phyloP scores from a whole-genome alignment of 2,113 vertebrate genomes.

The Eupsittula cactorum region DNA sequence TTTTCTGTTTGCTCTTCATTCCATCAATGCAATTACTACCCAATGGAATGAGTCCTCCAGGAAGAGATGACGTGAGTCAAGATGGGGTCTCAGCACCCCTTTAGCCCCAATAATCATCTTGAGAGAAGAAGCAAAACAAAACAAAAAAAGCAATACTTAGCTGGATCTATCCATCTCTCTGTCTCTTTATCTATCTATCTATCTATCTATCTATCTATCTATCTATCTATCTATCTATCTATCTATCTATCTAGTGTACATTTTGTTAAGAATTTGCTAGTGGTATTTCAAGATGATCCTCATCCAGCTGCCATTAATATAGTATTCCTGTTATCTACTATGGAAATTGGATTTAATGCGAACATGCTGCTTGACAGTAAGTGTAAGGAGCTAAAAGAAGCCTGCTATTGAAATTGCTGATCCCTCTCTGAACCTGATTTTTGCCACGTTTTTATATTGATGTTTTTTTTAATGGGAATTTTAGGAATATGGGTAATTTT shows the following conservation, averaged over 20 bases:
- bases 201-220: neutral
- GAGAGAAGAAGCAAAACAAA: neutral
- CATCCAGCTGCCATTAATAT: neutral
- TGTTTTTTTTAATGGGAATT: neutral
- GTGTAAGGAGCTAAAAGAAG: neutral
- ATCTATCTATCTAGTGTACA: accelerated
- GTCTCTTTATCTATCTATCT: too few species aligned
- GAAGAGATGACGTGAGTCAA: neutral
- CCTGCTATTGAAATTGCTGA: neutral
- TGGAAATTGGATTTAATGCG: neutral
- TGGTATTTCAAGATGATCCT: neutral
- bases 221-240: too few species aligned
- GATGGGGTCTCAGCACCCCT: neutral
- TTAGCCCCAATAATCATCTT: neutral
- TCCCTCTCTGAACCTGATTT: neutral
- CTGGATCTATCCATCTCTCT: neutral
- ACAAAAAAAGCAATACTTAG: neutral
- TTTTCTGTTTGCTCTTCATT: neutral
- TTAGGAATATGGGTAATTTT: neutral
- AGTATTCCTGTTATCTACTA: neutral
- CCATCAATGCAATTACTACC: neutral
- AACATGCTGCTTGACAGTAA: neutral
- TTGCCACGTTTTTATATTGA: neutral
- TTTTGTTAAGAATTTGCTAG: neutral
- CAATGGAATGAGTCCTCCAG: neutral